phyloP scores from a whole-genome alignment of 2,888 invertebrate genomes.

The Harpalus rubripes region DNA sequence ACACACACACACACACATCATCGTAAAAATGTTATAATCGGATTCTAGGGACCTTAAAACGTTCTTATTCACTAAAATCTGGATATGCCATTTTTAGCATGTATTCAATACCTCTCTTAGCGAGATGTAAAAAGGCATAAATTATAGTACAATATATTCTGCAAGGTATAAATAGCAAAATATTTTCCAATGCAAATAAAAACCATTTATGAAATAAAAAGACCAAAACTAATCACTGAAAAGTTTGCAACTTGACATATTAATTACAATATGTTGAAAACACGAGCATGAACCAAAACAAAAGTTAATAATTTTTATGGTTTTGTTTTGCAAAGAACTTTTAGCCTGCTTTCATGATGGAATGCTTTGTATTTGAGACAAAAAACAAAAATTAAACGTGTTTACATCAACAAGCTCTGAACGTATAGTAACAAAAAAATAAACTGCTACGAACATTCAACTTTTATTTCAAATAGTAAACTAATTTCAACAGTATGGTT shows the following conservation, averaged over 20 bases:
- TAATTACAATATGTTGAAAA: slow-evolving; percentile 21
- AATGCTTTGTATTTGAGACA: slow-evolving; percentile 30
- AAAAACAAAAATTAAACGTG: slow-evolving; percentile 4
- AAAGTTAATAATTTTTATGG: slow-evolving; percentile 44
- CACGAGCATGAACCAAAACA: slow-evolving; percentile 9
- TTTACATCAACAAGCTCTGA: background rate
- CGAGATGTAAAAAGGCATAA: too few species aligned
- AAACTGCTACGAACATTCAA: background rate
- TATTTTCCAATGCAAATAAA: background rate
- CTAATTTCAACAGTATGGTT: too few species aligned
- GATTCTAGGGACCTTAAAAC: too few species aligned
- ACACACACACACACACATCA: too few species aligned
- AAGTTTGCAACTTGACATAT: slow-evolving; percentile 46
- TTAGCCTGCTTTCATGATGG: slow-evolving; percentile 28
- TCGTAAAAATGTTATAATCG: too few species aligned
- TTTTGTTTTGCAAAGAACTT: slow-evolving; percentile 39
- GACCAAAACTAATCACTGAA: background rate
- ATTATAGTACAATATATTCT: too few species aligned
- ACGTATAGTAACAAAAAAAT: background rate
- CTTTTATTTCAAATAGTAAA: background rate
- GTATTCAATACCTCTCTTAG: too few species aligned
- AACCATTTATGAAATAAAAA: background rate
- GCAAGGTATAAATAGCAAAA: background rate
- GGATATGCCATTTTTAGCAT: too few species aligned
- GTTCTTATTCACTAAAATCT: too few species aligned